Percentiles rank a stretch among this genome's conserved stretches.
phyloP scores from a whole-genome alignment of 2,797 vertebrate species.

The Streptopelia turtur region DNA sequence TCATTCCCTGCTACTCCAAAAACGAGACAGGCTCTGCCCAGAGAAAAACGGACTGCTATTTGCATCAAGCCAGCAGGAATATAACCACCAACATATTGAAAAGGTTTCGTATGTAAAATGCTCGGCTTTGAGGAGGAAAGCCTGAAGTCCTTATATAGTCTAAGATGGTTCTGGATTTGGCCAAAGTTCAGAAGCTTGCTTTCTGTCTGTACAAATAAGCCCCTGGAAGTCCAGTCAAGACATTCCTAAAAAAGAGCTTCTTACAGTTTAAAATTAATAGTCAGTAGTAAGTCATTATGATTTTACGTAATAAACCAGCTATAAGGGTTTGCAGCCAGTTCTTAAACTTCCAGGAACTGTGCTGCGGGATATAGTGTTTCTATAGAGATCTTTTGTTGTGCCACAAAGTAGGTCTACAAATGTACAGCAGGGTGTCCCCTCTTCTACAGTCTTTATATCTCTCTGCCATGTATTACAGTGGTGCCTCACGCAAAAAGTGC shows the following conservation, averaged over 20 bases:
- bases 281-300: constrained; percentile 28
- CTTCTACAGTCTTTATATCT: background rate
- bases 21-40: fast-evolving
- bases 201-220: constrained; percentile 1
- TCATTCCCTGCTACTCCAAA: background rate
- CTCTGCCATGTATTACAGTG: background rate
- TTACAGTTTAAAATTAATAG: constrained; percentile 4
- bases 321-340: constrained; percentile 28
- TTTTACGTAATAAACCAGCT: constrained; percentile 19
- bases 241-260: constrained; percentile 19
- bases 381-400: constrained; percentile 27
- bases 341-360: constrained; percentile 60
- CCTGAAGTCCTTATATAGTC: background rate
- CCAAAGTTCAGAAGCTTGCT: background rate
- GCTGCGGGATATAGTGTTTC: constrained; percentile 12
- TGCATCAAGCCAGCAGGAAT: background rate
- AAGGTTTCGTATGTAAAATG: background rate
- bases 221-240: background rate
- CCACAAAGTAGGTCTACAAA: constrained; percentile 31
- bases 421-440: background rate
- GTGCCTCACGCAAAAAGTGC: fast-evolving
- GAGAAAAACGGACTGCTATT: background rate
- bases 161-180: background rate
- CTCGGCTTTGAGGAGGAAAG: background rate
- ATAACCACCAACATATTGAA: background rate